Conservation (phyloP, 2,888 invertebrate genomes). For the Pyrrhia umbra region DNA sequence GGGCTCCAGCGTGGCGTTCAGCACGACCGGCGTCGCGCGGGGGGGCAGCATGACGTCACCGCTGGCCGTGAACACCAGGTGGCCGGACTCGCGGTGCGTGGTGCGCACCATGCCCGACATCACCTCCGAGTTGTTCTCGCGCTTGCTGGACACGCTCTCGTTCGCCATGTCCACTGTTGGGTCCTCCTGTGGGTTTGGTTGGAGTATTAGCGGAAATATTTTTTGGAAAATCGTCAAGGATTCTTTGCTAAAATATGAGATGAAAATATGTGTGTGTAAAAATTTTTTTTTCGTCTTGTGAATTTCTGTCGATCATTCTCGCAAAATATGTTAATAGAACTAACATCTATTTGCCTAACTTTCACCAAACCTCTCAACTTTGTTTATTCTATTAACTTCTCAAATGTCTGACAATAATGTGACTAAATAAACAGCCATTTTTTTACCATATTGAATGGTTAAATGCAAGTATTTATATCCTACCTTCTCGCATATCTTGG, state of each 20-base stretch:
- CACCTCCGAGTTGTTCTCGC: slow-evolving; percentile 83
- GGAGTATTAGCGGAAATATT: neutral
- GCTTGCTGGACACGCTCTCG: slow-evolving; percentile 72
- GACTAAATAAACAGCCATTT: neutral
- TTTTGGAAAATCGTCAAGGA: slow-evolving; percentile 23
- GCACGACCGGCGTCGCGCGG: slow-evolving; percentile 67
- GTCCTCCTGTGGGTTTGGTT: slow-evolving; percentile 83
- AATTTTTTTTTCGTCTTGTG: too few relatives aligned
- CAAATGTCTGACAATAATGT: too few relatives aligned
- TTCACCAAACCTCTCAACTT: too few relatives aligned
- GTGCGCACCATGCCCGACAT: slow-evolving; percentile 89
- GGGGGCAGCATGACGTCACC: slow-evolving; percentile 88
- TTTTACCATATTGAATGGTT: too few relatives aligned
- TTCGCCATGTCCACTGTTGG: slow-evolving; percentile 86
- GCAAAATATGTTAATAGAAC: too few relatives aligned
- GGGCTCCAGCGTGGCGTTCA: slow-evolving; percentile 72
- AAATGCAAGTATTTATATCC: too few relatives aligned
- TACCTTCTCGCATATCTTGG: slow-evolving; percentile 90
- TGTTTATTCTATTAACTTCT: too few relatives aligned
- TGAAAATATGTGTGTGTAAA: too few relatives aligned
- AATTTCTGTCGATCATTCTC: too few relatives aligned
- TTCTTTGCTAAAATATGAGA: too few relatives aligned
- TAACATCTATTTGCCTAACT: too few relatives aligned
- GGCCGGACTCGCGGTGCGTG: slow-evolving; percentile 86
- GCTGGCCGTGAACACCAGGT: slow-evolving; percentile 85